Conservation (phyloP, 92 coral and sea anemone genomes). For the Parazoanthus darwini region DNA sequence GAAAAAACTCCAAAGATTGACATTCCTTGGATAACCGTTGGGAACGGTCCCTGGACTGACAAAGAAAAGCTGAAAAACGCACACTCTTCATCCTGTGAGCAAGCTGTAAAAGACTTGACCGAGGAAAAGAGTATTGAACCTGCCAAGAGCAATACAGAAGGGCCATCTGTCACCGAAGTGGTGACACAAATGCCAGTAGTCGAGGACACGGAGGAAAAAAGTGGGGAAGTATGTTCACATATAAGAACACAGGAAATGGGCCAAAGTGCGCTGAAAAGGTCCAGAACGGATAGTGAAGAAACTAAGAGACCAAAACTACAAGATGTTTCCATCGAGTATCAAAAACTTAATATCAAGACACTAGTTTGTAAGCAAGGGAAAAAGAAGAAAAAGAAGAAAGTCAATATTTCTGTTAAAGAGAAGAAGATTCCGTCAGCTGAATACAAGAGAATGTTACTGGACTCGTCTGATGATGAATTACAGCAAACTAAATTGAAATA, state of each 20-base stretch:
- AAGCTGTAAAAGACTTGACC: background rate
- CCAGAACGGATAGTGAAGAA: background rate
- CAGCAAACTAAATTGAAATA: background rate
- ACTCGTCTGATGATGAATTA: background rate
- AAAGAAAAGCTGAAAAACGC: background rate
- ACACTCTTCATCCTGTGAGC: background rate
- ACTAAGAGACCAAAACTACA: conserved; percentile 16
- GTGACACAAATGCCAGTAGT: background rate
- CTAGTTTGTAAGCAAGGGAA: conserved; percentile 37
- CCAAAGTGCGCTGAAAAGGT: background rate
- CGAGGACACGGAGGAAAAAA: background rate
- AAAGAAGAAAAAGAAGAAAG: conserved; percentile 7
- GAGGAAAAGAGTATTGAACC: background rate
- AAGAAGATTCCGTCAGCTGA: background rate
- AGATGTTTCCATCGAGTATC: conserved; percentile 22
- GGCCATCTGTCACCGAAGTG: background rate
- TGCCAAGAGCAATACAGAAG: background rate
- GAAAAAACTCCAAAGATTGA: conserved; percentile 46
- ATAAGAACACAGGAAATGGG: background rate
- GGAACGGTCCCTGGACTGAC: background rate
- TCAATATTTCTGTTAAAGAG: background rate
- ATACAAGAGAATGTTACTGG: background rate
- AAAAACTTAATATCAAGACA: conserved; percentile 26
- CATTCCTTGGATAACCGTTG: conserved; percentile 69
- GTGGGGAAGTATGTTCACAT: background rate